These are phyloP conservation scores for Nesospiza acunhae DNA, from an alignment of 2,113 vertebrate species.

Conservation along the genomic window DNA sequence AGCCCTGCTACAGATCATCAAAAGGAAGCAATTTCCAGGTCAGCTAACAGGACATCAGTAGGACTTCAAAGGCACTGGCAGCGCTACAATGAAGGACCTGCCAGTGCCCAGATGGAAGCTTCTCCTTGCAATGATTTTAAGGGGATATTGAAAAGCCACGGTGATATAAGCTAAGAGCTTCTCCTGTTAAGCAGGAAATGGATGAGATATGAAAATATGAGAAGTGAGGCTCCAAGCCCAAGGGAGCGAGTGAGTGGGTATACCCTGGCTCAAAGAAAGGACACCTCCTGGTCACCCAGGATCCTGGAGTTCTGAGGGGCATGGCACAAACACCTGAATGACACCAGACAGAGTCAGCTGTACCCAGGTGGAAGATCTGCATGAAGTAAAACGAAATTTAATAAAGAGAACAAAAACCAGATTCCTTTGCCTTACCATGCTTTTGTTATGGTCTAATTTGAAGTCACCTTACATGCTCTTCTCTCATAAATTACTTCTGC, in stretches of 20 bases:
- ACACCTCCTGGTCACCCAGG: rapidly evolving
- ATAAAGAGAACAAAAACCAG: not conserved
- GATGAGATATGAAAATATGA: not conserved
- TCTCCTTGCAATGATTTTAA: not conserved
- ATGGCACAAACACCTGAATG: not conserved
- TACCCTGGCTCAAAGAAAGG: rapidly evolving
- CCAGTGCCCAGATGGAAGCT: not conserved
- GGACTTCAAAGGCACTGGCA: not conserved
- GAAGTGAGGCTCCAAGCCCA: not conserved
- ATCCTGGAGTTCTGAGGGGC: not conserved
- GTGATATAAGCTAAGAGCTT: not conserved
- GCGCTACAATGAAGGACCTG: not conserved
- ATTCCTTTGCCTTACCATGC: not conserved
- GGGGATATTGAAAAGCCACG: not conserved
- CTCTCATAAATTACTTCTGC: not conserved
- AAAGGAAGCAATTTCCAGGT: slow-evolving; percentile 6
- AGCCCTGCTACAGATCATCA: not conserved
- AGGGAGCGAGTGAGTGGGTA: rapidly evolving
- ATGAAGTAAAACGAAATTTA: not conserved
- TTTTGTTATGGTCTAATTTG: not conserved
- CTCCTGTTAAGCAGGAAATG: not conserved
- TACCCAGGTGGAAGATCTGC: not conserved
- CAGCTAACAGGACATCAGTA: not conserved
- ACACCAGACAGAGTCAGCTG: not conserved
- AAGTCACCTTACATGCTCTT: not conserved